These are phyloP conservation scores for Pogonomyrmex barbatus DNA, from an alignment of 1,140 invertebrate species.

Conservation along the genomic window DNA sequence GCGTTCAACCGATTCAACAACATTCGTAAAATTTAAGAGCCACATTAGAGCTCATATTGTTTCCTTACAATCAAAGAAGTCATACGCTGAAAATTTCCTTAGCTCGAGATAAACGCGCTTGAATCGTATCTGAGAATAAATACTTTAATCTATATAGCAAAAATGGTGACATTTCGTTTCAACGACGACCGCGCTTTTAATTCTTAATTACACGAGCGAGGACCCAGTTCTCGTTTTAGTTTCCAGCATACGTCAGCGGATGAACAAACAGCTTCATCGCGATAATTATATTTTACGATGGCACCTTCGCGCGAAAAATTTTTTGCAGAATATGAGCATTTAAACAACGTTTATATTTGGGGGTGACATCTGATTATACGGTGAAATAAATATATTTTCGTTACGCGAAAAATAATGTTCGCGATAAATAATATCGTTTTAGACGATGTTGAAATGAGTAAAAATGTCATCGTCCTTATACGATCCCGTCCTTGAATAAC, in stretches of 20 bases:
- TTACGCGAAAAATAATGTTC: not conserved
- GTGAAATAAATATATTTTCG: not conserved
- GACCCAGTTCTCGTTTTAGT: conserved; percentile 25
- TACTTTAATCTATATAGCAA: conserved; percentile 7
- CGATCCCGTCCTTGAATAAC: conserved; percentile 3
- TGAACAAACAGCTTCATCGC: conserved; percentile 41
- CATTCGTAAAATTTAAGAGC: conserved; percentile 55
- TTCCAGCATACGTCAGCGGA: not conserved
- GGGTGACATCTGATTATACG: not conserved
- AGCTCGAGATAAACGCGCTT: conserved; percentile 8
- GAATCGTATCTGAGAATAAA: not conserved
- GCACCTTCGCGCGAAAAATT: not conserved
- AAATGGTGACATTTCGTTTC: conserved; percentile 44
- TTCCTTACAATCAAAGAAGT: not conserved
- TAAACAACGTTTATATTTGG: not conserved
- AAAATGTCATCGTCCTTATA: conserved; percentile 37
- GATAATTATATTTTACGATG: conserved; percentile 27
- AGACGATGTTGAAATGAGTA: not conserved
- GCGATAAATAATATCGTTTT: not conserved
- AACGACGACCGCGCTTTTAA: conserved; percentile 5
- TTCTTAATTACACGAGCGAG: conserved; percentile 34
- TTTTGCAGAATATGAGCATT: conserved; percentile 17
- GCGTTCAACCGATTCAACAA: conserved; percentile 63
- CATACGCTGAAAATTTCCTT: not conserved
- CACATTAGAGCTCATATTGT: not conserved